Percentiles rank a stretch among this genome's conserved stretches.
phyloP scores from a whole-genome alignment of 2,888 invertebrate genomes.

The Trilocha varians region DNA sequence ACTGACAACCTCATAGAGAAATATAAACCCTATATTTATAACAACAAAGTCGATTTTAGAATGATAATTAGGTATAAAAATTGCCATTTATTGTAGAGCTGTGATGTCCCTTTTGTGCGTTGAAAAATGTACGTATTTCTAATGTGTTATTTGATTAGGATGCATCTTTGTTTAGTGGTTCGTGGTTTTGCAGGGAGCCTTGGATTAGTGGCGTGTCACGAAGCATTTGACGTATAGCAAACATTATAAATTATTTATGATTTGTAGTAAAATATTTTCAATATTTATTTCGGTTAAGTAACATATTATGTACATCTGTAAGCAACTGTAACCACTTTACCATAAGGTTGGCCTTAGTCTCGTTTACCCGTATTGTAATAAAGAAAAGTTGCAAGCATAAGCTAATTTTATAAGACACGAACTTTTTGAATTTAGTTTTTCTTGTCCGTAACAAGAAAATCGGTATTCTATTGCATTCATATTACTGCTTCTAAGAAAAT shows the following conservation, averaged over 20 bases:
- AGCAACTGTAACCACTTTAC: too few species aligned
- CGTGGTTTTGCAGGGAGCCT: slow-evolving; percentile 15
- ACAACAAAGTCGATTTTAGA: slow-evolving; percentile 8
- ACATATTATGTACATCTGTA: too few species aligned
- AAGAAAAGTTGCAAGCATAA: too few species aligned
- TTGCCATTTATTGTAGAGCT: slow-evolving; percentile 15
- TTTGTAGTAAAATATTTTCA: slow-evolving; percentile 2
- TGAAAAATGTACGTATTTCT: not conserved
- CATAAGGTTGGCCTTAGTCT: too few species aligned
- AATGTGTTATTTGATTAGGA: not conserved
- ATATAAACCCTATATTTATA: slow-evolving; percentile 11
- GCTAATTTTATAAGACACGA: too few species aligned
- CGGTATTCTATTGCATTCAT: too few species aligned
- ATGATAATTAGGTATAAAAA: not conserved
- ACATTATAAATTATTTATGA: slow-evolving; percentile 40
- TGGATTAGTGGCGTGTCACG: slow-evolving; percentile 19
- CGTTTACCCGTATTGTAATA: too few species aligned
- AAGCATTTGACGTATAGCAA: slow-evolving; percentile 26
- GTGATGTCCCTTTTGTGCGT: not conserved
- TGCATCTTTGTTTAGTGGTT: slow-evolving; percentile 19
- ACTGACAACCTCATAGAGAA: slow-evolving; percentile 12
- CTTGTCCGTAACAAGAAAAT: too few species aligned
- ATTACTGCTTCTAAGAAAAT: too few species aligned
- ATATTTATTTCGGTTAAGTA: too few species aligned
- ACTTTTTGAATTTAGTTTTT: too few species aligned